Evolutionary conservation across 1,140 invertebrate genomes (phyloP), one percentile per base, ranked within the genome.

Genomic region (Aphelinus atriplicis): DNA sequence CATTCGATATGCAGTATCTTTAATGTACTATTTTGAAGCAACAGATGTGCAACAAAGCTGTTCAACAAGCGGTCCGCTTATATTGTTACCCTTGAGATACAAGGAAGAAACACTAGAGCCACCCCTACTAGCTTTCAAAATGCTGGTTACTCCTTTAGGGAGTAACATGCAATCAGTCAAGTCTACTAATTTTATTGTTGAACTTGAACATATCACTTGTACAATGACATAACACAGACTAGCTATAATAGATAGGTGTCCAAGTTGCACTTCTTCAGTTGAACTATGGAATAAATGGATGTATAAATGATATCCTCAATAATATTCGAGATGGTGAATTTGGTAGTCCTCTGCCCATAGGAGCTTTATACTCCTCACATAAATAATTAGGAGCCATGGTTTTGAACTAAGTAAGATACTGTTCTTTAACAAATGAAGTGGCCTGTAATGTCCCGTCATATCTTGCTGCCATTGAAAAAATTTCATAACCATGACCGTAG

Each of bases 401-500:
- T 79, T 93, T 91, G 68, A 96, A 90, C 81, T 95, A 92, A 82
- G 93, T 91, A 1, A 96, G 86, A 83, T 96, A 97, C 79, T 93
- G 89, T 77, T 92, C 91, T 84, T 94, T 95, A 0, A 95, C 90
- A 81, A 91, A 93, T 5, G 88, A 90, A 2, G 90, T 88, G 82
- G 92, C 91, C 66, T 91, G 88, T 7, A 96, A 81, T 72, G 88
- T 87, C 43, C 93, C 93, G 83, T 93, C 90, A 7, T 89, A 84
- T 61, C 92, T 92, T 47, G 93, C 91, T 50, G 94, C 93, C 66
- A 98, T 88, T 3, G 94, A 90, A 87, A 93, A 97, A 71, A 99
- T 90, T 88, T 99, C 97, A 89, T 96, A 97, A 3, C 95, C 95
- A 88, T 98, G 96, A 1, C 95, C 97, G 88, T 99, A 99, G 9